Base-by-base conservation (phyloP, 2,888 invertebrate species). In the Tipula helvola region DNA sequence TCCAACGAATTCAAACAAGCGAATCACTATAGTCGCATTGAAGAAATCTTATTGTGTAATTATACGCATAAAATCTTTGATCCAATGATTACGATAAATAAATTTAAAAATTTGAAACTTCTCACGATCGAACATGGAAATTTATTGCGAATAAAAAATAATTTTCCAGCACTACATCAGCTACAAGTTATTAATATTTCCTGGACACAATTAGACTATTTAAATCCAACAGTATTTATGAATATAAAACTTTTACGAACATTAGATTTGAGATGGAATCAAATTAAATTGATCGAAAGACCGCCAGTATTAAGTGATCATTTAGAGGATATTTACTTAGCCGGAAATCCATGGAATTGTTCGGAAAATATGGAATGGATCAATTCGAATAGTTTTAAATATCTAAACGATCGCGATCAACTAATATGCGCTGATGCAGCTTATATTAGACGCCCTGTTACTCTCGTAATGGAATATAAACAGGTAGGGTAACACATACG, bases 261-360 rank as follows among this genome's bases (percentile, higher is more conserved):
- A 1, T 88, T 92, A 5, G 91, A 92, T 87, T 88, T 92, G 86
- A 89, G 91, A 87, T 91, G 90, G 90, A 92, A 92, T 88, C 89
- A 90, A 87, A 87, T 92, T 4, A 89, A 90, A n/a, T 90, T 90
- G 16, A 88, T 92, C 87, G 91, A 91, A 36, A 89, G 90, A 16
- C 90, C 91, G 0, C 87, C 91, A 36, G 83, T 89, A 8, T 87
- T 91, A 85, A 90, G 71, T 8, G 28, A 28, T 71, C 28, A 71
- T 71, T 71, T 71, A 28, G 71, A 71, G 10, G 28, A 85, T 85
- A 47, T 18, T 42, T 16, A 87, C 42, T 86, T 88, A 52, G 86
- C 88, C 89, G 90, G 90, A 12, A 92, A 92, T 89, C 90, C 90
- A 0, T 92, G 91, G 91, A 91, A 92, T 87, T 92, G 91, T 87